A percentile compares a stretch with the other conserved stretches of the same genome.
Conservation (phyloP, 2,113 vertebrate species). For the Panurus biarmicus region DNA sequence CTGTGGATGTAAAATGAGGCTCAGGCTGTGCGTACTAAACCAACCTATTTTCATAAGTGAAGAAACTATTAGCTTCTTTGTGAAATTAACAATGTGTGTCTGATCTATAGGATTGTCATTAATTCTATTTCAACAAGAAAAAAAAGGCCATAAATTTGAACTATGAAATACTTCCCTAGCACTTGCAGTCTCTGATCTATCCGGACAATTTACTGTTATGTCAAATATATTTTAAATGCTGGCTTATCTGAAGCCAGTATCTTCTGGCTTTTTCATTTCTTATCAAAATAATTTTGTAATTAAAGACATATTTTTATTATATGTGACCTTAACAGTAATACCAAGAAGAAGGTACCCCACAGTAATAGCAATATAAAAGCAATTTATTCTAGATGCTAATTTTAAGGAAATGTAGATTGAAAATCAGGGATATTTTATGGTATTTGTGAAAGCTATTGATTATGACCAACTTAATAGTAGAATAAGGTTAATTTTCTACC, state of each 20-base stretch:
- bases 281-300: constrained; percentile 37
- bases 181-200: constrained; percentile 18
- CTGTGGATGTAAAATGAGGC: neutral
- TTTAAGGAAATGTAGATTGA: neutral
- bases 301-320: constrained; percentile 7
- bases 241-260: constrained; percentile 37
- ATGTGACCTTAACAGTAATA: constrained; percentile 31
- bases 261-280: constrained; percentile 50
- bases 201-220: constrained; percentile 17
- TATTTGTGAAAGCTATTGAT: constrained; percentile 40
- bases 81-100: constrained; percentile 33
- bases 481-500: constrained; percentile 39
- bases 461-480: neutral
- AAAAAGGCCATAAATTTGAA: constrained; percentile 21
- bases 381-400: constrained; percentile 22
- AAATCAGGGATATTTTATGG: constrained; percentile 6
- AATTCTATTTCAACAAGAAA: constrained; percentile 11
- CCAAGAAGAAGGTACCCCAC: neutral
- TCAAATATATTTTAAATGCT: constrained; percentile 40
- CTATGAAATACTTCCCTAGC: neutral
- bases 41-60: constrained; percentile 44
- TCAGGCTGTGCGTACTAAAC: constrained; percentile 35
- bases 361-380: neutral
- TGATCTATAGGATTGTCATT: neutral
- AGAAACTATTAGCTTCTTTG: constrained; percentile 51